A percentile compares a stretch with the other conserved stretches of the same genome.
phyloP scores from a whole-genome alignment of 2,113 vertebrate genomes.

The Antigone vipio region DNA sequence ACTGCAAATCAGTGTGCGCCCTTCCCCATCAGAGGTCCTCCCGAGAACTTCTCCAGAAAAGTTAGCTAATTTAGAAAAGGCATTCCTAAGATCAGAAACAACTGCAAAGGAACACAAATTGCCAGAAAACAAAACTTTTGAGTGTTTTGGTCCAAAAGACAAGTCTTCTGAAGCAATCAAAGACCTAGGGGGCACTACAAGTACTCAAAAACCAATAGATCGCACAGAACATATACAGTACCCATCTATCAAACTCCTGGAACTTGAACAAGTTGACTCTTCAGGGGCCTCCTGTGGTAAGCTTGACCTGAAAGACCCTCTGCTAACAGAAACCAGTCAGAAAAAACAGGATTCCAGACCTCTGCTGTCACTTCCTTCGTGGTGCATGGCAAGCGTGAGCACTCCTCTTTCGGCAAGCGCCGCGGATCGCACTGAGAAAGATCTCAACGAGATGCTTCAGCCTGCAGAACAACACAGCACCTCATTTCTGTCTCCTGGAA shows the following conservation, averaged over 20 bases:
- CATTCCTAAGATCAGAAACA: conserved; percentile 12
- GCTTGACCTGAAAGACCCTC: conserved; percentile 17
- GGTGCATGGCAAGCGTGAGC: background rate
- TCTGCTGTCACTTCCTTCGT: conserved; percentile 13
- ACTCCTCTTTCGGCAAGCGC: background rate
- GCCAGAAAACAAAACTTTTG: conserved; percentile 23
- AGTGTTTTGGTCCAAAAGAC: conserved; percentile 18
- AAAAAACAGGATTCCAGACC: conserved; percentile 40
- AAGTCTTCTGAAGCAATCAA: conserved; percentile 41
- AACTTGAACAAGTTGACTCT: conserved; percentile 28
- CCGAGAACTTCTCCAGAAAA: conserved; percentile 34
- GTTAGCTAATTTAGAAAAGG: background rate
- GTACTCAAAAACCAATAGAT: background rate
- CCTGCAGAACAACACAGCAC: background rate
- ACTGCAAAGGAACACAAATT: conserved; percentile 6
- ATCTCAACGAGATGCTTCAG: background rate
- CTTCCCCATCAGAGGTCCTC: background rate
- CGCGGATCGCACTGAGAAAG: background rate
- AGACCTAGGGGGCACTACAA: background rate
- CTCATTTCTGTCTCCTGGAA: background rate
- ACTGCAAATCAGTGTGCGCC: background rate
- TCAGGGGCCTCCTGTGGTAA: background rate
- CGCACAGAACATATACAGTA: background rate
- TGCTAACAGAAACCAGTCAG: conserved; percentile 25
- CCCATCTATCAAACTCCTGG: background rate